Evolutionary conservation across 2,797 vertebrate species (phyloP).

Genomic region (Brachyalestes nurse): DNA sequence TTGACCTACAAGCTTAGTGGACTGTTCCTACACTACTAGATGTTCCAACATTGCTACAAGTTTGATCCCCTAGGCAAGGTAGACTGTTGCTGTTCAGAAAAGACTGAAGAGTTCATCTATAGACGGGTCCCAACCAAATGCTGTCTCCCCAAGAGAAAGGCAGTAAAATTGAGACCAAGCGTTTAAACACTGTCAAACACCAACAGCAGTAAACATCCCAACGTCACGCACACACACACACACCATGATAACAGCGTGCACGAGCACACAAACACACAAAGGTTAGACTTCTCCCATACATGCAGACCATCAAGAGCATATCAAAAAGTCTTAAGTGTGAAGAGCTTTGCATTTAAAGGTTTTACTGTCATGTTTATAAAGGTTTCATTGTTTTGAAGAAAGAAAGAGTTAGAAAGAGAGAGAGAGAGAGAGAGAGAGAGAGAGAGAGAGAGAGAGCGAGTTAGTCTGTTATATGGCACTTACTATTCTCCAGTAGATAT

Average conservation of each 20-base stretch:
- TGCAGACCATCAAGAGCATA: slow-evolving; percentile 73
- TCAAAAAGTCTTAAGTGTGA: slow-evolving; percentile 53
- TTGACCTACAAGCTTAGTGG: background rate
- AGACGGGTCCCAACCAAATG: slow-evolving; percentile 59
- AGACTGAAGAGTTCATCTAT: background rate
- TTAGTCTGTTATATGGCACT: slow-evolving; percentile 73
- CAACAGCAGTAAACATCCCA: slow-evolving; percentile 64
- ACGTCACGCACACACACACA: slow-evolving; percentile 60
- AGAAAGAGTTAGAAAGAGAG: too few species aligned
- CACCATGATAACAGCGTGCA: slow-evolving; percentile 62
- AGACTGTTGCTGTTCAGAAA: background rate
- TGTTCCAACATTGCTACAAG: background rate
- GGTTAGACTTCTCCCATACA: slow-evolving; percentile 53
- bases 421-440: background rate
- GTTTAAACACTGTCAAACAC: slow-evolving; percentile 66
- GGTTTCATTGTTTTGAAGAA: slow-evolving; percentile 59
- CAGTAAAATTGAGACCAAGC: slow-evolving; percentile 71
- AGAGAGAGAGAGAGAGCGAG: background rate
- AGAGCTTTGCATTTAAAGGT: slow-evolving; percentile 21
- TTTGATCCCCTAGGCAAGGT: background rate
- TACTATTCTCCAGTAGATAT: slow-evolving; percentile 67
- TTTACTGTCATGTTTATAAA: slow-evolving; percentile 55
- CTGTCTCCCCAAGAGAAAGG: slow-evolving; percentile 76
- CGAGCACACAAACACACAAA: slow-evolving; percentile 54
- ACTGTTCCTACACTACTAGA: background rate